A percentile compares a stretch with the other conserved stretches of the same genome.
These are phyloP conservation scores for Microcebus murinus DNA, from an alignment of 2,113 vertebrate genomes.

Conservation along the genomic window DNA sequence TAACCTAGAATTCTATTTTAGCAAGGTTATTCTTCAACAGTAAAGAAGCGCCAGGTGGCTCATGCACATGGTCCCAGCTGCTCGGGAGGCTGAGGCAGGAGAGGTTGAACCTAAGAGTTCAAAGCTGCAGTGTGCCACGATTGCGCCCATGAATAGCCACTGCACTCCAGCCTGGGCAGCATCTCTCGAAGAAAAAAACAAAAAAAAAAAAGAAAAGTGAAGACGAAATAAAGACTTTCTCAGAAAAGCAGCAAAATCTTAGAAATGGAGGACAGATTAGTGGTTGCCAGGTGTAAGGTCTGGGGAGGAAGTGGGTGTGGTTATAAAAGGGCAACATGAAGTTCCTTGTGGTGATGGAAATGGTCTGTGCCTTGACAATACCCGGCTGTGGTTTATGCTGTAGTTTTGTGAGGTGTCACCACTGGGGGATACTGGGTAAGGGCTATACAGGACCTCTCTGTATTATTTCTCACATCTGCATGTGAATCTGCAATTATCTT, in stretches of 20 bases:
- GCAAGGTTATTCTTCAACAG: not conserved
- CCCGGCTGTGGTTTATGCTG: no score
- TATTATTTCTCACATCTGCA: not conserved
- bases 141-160: no score
- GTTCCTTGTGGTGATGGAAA: not conserved
- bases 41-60: not conserved
- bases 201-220: not conserved
- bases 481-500: not conserved
- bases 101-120: no score
- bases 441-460: not conserved
- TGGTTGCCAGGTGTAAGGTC: not conserved
- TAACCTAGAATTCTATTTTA: slow-evolving; percentile 6
- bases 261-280: not conserved
- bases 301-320: not conserved
- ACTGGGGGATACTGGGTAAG: not conserved
- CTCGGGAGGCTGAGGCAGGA: not conserved
- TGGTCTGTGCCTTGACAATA: not conserved
- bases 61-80: no score
- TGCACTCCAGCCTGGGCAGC: not conserved
- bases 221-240: not conserved
- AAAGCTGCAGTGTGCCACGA: no score
- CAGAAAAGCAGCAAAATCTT: not conserved
- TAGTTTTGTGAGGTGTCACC: not conserved
- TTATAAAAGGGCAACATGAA: not conserved
- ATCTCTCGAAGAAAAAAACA: not conserved